phyloP scores from a whole-genome alignment of 2,113 vertebrate species.

The Hyperopisus bebe region DNA sequence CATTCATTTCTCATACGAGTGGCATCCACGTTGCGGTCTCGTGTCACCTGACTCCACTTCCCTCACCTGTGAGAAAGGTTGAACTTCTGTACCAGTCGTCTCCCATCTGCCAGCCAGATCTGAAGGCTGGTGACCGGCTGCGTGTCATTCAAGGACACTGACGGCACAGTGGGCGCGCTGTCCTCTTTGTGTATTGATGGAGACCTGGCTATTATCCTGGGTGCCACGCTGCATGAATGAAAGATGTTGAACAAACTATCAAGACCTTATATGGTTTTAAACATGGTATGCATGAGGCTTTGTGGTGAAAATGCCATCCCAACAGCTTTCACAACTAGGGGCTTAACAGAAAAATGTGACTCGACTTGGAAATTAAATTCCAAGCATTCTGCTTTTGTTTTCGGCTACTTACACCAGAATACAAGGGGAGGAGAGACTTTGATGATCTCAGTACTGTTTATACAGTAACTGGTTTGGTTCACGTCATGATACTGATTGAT shows the following conservation, averaged over 20 bases:
- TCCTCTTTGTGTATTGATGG: conserved; percentile 65
- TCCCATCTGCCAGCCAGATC: conserved; percentile 92
- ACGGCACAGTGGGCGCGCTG: conserved; percentile 62
- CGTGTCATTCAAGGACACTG: conserved; percentile 72
- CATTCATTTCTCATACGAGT: neutral
- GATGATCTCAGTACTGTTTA: neutral
- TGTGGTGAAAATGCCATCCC: neutral
- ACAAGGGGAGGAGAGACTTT: neutral
- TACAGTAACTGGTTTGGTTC: neutral
- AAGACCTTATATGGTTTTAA: conserved; percentile 8
- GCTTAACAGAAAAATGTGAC: neutral
- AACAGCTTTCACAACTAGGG: neutral
- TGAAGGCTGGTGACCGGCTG: conserved; percentile 83
- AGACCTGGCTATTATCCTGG: conserved; percentile 77
- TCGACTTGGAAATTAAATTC: neutral
- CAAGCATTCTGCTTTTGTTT: neutral
- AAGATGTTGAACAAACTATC: conserved; percentile 29
- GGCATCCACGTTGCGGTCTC: neutral
- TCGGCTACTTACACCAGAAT: neutral
- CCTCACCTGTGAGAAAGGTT: conserved; percentile 85
- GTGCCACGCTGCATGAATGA: conserved; percentile 69
- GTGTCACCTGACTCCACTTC: too few species aligned
- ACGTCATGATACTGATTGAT: neutral
- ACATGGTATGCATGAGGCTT: neutral
- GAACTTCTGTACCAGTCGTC: conserved; percentile 86